Conservation (phyloP, 2,113 vertebrate species). For the Aphyosemion australe region DNA sequence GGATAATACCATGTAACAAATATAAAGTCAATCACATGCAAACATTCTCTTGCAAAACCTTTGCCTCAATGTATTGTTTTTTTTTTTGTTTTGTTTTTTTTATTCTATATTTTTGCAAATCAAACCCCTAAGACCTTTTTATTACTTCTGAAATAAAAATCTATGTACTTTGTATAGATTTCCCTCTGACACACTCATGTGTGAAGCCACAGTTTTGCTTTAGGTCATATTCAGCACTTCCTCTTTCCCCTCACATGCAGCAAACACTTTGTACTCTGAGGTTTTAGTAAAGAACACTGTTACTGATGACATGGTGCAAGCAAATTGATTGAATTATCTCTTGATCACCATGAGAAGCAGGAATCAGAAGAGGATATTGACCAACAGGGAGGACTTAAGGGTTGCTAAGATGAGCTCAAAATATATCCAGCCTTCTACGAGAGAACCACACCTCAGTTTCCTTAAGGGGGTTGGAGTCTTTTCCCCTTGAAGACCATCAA, state of each 20-base stretch:
- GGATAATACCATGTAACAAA: no score
- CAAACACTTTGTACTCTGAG: neutral
- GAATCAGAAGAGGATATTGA: neutral
- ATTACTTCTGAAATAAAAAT: no score
- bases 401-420: neutral
- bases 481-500: neutral
- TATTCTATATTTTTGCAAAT: no score
- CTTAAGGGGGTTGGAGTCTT: neutral
- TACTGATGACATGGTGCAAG: neutral
- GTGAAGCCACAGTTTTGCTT: neutral
- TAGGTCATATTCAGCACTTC: conserved; percentile 11
- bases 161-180: no score
- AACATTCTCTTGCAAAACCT: no score
- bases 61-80: no score
- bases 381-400: neutral
- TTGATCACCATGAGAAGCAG: neutral
- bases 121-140: no score
- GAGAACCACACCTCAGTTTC: conserved; percentile 12
- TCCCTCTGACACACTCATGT: neutral
- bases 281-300: neutral
- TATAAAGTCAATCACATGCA: no score
- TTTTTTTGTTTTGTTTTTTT: no score
- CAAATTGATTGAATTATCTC: no score
- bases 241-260: conserved; percentile 19
- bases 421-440: neutral